Evolutionary conservation across 1,140 invertebrate species (phyloP), one percentile per base, ranked within the genome.

Genomic region (Littorina saxatilis): DNA sequence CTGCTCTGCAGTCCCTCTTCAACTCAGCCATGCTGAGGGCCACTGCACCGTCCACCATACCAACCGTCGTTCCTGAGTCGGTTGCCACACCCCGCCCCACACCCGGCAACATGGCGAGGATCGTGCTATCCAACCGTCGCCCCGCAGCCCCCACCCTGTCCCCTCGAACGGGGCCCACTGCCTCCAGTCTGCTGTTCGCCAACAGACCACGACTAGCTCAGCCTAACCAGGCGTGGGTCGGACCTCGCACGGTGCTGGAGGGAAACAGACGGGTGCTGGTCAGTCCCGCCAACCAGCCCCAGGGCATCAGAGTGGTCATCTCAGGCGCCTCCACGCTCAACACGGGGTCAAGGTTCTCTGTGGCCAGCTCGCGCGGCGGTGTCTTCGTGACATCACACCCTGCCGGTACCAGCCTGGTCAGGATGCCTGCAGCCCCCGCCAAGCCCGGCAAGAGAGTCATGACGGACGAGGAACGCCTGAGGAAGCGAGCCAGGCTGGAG

Each of bases 401-500:
- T 27, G 11, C 55, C 76, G n/a, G n/a, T n/a, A 78, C 37, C 29
- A n/a, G 11, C 39, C 17, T 58, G 35, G 20, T 76, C 27, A 68
- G 20, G 47, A 63, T 20, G 37, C 4, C 52, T 20, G n/a, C 55
- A 17, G 40, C 76, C 35, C 74, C 47, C 27, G 4, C 35, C 35
- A 3, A 27, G 23, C 20, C 55, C 20, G 37, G 40, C 20, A 78
- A 78, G 58, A 52, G 76, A 43, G 35, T 32, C 29, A 68, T 84
- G 72, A 80, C 83, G n/a, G 43, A 79, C 35, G 83, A 82, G 47
- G 50, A 98, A 90, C 90, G 98, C 98, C 92, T 98, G 97, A 1
- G 97, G 97, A 89, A 96, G 97, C 0, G 96, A 96, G 87, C 96
- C 97, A 5, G 96, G 96, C 92, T 98, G 97, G 0, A 98, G 96